phyloP scores from a whole-genome alignment of 2,113 vertebrate species.

The Lepisosteus oculatus region DNA sequence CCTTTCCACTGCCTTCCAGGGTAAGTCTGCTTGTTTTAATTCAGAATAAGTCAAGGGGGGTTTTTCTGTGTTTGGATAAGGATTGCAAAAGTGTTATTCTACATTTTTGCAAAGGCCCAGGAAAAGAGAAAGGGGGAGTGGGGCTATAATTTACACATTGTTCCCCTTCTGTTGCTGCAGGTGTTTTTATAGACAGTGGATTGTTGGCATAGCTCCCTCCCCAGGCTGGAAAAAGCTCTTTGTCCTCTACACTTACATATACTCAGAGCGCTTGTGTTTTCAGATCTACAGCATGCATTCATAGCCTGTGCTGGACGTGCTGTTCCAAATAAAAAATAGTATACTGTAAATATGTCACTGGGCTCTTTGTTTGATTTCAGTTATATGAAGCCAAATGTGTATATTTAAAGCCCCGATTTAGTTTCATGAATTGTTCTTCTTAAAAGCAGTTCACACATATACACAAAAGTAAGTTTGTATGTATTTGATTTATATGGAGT shows the following conservation, averaged over 20 bases:
- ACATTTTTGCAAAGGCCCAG: constrained; percentile 55
- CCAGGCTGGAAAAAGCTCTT: neutral
- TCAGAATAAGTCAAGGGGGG: constrained; percentile 59
- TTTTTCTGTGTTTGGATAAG: constrained; percentile 68
- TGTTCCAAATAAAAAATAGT: neutral
- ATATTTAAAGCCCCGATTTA: too few species aligned
- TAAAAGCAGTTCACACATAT: too few species aligned
- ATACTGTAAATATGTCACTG: neutral
- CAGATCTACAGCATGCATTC: too few species aligned
- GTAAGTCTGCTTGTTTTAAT: constrained; percentile 53
- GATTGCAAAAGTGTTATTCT: constrained; percentile 67
- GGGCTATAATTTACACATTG: neutral
- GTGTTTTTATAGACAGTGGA: neutral
- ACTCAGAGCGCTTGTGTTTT: too few species aligned
- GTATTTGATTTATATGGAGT: too few species aligned
- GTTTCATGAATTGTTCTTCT: too few species aligned
- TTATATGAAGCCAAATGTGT: too few species aligned
- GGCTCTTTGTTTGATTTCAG: too few species aligned
- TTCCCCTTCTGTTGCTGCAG: neutral
- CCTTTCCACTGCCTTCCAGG: too few species aligned
- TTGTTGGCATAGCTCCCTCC: neutral
- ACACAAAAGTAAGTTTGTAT: too few species aligned
- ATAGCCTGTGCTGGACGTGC: too few species aligned
- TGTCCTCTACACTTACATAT: too few species aligned
- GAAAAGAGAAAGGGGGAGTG: constrained; percentile 45